A percentile compares a stretch with the other conserved stretches of the same genome.
phyloP scores from a whole-genome alignment of 2,888 invertebrate species.

The Epirrhoe alternata region DNA sequence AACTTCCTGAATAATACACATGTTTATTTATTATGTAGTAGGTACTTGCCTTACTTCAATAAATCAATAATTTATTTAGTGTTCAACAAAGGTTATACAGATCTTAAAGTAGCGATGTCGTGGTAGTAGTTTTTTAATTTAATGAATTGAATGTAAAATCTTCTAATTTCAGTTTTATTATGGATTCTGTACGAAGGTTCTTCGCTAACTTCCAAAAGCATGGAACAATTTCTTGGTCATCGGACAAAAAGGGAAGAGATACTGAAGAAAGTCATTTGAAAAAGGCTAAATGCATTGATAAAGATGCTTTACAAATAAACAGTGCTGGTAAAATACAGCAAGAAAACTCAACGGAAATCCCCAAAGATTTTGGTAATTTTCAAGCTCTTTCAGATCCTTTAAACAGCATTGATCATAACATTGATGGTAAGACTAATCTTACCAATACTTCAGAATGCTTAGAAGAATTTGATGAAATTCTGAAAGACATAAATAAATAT shows the following conservation, averaged over 20 bases:
- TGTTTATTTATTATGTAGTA: too few relatives aligned
- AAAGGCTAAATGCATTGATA: background rate
- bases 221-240: background rate
- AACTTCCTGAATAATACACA: too few relatives aligned
- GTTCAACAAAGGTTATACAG: too few relatives aligned
- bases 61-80: too few relatives aligned
- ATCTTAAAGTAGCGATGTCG: too few relatives aligned
- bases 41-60: too few relatives aligned
- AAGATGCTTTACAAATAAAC: background rate
- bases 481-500: constrained; percentile 19
- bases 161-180: constrained; percentile 10
- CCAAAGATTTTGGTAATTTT: background rate
- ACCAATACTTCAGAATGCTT: constrained; percentile 12
- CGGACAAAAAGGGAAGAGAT: background rate
- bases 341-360: background rate
- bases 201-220: constrained; percentile 6
- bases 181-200: constrained; percentile 15
- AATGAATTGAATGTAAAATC: background rate
- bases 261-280: background rate
- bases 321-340: background rate
- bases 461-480: constrained; percentile 34
- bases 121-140: too few relatives aligned
- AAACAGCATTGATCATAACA: background rate
- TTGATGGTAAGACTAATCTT: background rate
- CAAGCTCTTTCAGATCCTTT: background rate